Conservation (phyloP, 1,140 invertebrate genomes). For the Daktulosphaira vitifoliae region DNA sequence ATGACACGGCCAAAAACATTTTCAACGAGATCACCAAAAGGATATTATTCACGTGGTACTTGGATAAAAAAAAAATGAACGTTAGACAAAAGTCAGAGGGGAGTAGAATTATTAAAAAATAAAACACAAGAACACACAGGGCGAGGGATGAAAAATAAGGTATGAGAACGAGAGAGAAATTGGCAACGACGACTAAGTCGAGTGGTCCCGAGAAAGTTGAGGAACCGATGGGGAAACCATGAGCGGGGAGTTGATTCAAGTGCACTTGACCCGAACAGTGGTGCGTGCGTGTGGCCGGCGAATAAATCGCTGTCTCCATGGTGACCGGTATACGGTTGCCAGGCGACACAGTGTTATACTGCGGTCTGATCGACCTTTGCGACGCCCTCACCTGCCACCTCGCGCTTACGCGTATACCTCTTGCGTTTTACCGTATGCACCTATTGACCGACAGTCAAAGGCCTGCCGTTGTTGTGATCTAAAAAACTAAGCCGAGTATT, state of each 20-base stretch:
- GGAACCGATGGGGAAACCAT: background rate
- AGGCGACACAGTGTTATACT: slow-evolving; percentile 23
- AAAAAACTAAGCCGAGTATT: slow-evolving; percentile 19
- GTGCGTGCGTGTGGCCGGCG: slow-evolving; percentile 30
- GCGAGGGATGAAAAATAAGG: background rate
- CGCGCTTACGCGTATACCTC: background rate
- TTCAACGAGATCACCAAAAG: slow-evolving; percentile 20
- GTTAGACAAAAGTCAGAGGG: slow-evolving; percentile 30
- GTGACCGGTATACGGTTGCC: slow-evolving; percentile 30
- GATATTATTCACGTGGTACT: slow-evolving; percentile 19
- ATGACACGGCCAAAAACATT: slow-evolving; percentile 31
- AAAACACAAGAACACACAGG: slow-evolving; percentile 16
- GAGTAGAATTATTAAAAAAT: slow-evolving; percentile 33
- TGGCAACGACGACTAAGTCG: slow-evolving; percentile 26
- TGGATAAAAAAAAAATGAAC: slow-evolving; percentile 17
- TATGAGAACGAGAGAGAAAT: slow-evolving; percentile 19
- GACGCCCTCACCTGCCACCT: slow-evolving; percentile 27
- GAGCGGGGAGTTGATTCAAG: background rate
- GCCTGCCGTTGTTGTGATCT: slow-evolving; percentile 1
- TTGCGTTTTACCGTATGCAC: background rate
- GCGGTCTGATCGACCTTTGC: slow-evolving; percentile 28
- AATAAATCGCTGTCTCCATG: slow-evolving; percentile 33
- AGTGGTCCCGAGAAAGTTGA: slow-evolving; percentile 27
- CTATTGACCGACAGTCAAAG: slow-evolving; percentile 33
- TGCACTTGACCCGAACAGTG: slow-evolving; percentile 27